Evolutionary conservation across 2,797 vertebrate species (phyloP).

Genomic region (Poeciliopsis presidionis): DNA sequence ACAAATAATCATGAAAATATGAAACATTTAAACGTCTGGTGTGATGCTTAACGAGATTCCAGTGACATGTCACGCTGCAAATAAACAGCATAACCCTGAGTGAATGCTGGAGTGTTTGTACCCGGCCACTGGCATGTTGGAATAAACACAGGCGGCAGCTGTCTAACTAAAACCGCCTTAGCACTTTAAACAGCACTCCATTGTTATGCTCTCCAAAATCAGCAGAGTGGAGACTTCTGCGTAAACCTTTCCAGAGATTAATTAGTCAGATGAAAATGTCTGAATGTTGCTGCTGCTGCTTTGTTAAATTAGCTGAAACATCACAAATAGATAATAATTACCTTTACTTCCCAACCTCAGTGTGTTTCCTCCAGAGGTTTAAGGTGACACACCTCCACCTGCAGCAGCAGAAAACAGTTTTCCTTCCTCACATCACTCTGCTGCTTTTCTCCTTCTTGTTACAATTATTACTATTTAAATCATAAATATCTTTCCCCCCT

Average conservation of each 20-base stretch:
- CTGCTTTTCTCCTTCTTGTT: conserved; percentile 17
- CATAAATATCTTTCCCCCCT: conserved; percentile 16
- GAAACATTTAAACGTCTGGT: neutral
- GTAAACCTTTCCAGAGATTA: conserved; percentile 24
- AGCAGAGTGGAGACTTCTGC: conserved; percentile 50
- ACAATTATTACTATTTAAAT: neutral
- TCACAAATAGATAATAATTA: conserved; percentile 41
- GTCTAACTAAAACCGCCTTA: conserved; percentile 59
- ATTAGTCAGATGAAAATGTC: conserved; percentile 14
- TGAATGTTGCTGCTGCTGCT: conserved; percentile 3
- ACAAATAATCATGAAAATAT: neutral
- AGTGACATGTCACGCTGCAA: conserved; percentile 50
- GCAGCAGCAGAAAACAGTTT: conserved; percentile 22
- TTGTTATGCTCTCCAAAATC: conserved; percentile 67
- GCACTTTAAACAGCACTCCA: conserved; percentile 64
- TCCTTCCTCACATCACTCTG: conserved; percentile 28
- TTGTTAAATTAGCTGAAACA: conserved; percentile 8
- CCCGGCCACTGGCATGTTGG: conserved; percentile 59
- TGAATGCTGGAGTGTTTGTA: conserved; percentile 61
- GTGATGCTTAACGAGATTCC: neutral
- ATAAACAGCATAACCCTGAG: conserved; percentile 47
- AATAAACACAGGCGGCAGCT: conserved; percentile 73
- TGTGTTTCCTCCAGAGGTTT: conserved; percentile 39
- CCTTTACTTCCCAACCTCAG: conserved; percentile 49
- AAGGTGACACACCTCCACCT: conserved; percentile 60